phyloP scores from a whole-genome alignment of 2,888 invertebrate species.

The Heliconius ethilla region DNA sequence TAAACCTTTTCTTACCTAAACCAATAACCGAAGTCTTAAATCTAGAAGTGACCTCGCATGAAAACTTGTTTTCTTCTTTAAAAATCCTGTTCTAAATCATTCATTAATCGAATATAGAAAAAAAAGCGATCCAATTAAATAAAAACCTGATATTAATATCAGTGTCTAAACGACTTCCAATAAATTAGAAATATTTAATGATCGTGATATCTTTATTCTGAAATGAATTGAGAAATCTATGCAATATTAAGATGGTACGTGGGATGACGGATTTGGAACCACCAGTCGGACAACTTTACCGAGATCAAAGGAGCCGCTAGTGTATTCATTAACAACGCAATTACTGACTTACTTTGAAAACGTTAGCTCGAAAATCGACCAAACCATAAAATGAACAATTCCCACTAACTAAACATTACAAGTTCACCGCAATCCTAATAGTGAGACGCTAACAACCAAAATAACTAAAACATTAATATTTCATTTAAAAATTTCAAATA shows the following conservation, averaged over 20 bases:
- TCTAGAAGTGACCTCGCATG: conserved; percentile 21
- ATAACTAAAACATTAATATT: conserved; percentile 14
- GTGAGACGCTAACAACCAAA: conserved; percentile 29
- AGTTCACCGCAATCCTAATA: conserved; percentile 34
- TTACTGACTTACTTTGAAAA: conserved; percentile 71
- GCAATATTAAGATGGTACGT: conserved; percentile 54
- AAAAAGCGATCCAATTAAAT: conserved; percentile 59
- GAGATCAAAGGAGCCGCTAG: conserved; percentile 71
- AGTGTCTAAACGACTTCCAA: conserved; percentile 55
- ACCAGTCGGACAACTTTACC: conserved; percentile 67
- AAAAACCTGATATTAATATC: conserved; percentile 54
- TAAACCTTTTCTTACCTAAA: background rate
- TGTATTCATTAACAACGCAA: conserved; percentile 76
- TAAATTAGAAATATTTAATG: conserved; percentile 71
- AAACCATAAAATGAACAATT: conserved; percentile 62
- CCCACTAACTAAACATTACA: conserved; percentile 46
- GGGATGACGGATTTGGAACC: conserved; percentile 66
- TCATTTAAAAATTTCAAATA: conserved; percentile 18
- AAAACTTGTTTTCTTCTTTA: conserved; percentile 26
- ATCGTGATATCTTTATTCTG: conserved; percentile 65
- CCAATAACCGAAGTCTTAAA: background rate
- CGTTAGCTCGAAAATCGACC: conserved; percentile 55
- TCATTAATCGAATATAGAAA: conserved; percentile 45
- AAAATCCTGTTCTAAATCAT: conserved; percentile 43
- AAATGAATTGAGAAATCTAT: conserved; percentile 61